Evolutionary conservation across 2,888 invertebrate genomes (phyloP).

Genomic region (Zygaena filipendulae): DNA sequence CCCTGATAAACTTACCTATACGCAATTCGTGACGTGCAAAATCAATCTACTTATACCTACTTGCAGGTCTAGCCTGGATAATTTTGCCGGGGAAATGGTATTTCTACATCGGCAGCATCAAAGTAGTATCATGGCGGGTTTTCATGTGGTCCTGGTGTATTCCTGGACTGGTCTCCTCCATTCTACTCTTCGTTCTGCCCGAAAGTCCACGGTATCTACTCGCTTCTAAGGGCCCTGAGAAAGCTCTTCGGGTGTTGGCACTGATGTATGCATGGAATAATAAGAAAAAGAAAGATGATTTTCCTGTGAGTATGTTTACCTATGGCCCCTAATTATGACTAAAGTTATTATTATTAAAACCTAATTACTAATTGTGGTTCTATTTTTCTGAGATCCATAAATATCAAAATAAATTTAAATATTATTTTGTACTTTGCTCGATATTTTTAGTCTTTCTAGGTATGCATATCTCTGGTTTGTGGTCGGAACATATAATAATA

Average conservation of each 20-base stretch:
- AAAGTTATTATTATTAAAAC: too few species aligned
- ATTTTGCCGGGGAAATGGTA: not conserved
- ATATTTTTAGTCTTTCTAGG: too few species aligned
- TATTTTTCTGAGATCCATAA: too few species aligned
- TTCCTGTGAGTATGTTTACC: not conserved
- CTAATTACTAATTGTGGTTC: too few species aligned
- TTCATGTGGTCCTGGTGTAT: constrained; percentile 35
- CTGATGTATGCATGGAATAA: not conserved
- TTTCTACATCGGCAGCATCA: not conserved
- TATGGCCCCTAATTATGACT: too few species aligned
- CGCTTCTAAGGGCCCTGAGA: not conserved
- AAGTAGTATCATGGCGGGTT: constrained; percentile 1
- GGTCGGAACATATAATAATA: too few species aligned
- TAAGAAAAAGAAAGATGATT: not conserved
- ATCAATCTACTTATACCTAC: too few species aligned
- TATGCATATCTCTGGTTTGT: too few species aligned
- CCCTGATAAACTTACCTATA: too few species aligned
- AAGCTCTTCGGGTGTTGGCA: not conserved
- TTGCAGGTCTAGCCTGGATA: not conserved
- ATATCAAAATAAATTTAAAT: too few species aligned
- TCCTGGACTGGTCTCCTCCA: not conserved
- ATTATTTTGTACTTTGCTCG: too few species aligned
- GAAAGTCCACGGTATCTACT: not conserved
- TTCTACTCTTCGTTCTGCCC: not conserved
- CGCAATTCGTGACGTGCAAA: too few species aligned